A percentile compares a stretch with the other conserved stretches of the same genome.
Evolutionary conservation across 1,140 invertebrate species (phyloP).

Genomic region (Xylocopa sonorina): DNA sequence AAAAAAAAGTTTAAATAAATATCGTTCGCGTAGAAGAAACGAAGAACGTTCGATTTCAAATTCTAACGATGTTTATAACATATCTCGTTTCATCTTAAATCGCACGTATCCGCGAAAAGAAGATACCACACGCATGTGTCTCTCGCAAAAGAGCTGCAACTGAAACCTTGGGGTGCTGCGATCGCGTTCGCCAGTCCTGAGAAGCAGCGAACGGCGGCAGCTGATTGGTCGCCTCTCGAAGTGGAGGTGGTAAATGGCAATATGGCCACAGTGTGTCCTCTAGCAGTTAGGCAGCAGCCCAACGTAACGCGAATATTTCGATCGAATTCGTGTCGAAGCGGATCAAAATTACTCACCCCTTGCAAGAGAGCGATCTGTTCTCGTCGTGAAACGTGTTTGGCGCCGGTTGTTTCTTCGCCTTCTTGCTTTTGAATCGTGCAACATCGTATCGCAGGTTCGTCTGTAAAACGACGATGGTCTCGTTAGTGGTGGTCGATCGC

Average conservation of each 20-base stretch:
- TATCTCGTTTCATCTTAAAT: background rate
- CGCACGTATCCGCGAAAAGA: background rate
- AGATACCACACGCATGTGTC: too few species aligned
- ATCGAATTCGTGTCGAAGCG: constrained; percentile 1
- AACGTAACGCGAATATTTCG: constrained; percentile 58
- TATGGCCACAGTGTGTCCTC: constrained; percentile 74
- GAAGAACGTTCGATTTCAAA: background rate
- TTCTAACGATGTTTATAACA: background rate
- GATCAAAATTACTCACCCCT: constrained; percentile 51
- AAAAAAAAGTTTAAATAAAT: background rate
- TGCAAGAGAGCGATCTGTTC: constrained; percentile 34
- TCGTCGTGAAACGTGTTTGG: background rate
- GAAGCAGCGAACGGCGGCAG: constrained; percentile 59
- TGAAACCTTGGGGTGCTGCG: background rate
- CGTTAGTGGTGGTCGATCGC: constrained; percentile 32
- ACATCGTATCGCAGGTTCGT: constrained; percentile 45
- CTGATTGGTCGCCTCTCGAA: constrained; percentile 50
- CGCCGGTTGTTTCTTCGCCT: too few species aligned
- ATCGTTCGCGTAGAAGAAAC: too few species aligned
- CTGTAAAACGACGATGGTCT: constrained; percentile 53
- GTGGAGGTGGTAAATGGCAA: constrained; percentile 68
- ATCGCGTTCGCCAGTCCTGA: constrained; percentile 42
- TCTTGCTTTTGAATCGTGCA: constrained; percentile 48
- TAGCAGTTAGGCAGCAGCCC: constrained; percentile 63
- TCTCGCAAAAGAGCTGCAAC: background rate